These are phyloP conservation scores for Clusia tigrina DNA, from an alignment of 2,888 invertebrate species.

Conservation along the genomic window DNA sequence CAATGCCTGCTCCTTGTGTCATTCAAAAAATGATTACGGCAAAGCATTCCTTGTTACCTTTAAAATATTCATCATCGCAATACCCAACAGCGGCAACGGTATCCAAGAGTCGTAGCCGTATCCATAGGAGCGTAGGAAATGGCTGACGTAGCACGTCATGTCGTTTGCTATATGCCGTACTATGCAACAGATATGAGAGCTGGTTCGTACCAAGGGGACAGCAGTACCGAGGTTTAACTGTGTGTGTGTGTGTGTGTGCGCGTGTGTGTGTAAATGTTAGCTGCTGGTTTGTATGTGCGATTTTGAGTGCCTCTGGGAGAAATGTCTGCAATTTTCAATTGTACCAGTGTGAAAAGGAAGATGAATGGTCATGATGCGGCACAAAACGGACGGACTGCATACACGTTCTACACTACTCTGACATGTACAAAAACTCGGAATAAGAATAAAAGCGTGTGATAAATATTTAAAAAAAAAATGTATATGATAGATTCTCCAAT, in stretches of 20 bases:
- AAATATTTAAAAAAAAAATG: too few relatives aligned
- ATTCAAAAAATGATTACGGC: not conserved
- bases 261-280: not conserved
- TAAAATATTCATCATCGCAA: not conserved
- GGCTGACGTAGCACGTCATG: too few relatives aligned
- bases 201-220: not conserved
- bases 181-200: not conserved
- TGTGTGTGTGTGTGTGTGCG: not conserved
- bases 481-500: too few relatives aligned
- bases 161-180: too few relatives aligned
- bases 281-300: not conserved
- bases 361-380: too few relatives aligned
- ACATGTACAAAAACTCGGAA: too few relatives aligned
- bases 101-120: too few relatives aligned
- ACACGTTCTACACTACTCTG: too few relatives aligned
- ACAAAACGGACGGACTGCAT: too few relatives aligned
- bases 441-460: too few relatives aligned
- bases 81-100: too few relatives aligned
- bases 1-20: not conserved
- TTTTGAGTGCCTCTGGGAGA: not conserved
- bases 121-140: too few relatives aligned
- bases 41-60: not conserved
- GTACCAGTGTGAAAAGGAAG: not conserved
- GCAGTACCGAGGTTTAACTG: not conserved
- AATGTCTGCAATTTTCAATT: constrained; percentile 9